Conservation (phyloP, 2,797 vertebrate genomes). For the Heterohyrax brucei region DNA sequence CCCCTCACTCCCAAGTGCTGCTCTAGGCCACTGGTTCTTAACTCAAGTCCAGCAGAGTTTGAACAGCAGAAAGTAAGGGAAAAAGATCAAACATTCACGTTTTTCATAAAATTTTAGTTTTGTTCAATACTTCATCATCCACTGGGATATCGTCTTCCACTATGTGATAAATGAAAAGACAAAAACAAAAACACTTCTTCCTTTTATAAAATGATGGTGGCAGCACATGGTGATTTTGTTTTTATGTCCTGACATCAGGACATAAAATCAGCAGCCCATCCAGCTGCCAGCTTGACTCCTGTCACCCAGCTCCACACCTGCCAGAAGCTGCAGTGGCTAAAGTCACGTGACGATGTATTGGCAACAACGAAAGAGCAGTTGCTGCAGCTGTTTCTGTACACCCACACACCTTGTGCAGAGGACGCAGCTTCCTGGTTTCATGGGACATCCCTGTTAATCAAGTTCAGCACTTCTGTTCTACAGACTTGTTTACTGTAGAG, state of each 20-base stretch:
- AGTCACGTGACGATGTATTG: not conserved
- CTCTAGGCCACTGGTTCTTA: not conserved
- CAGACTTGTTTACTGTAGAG: not conserved
- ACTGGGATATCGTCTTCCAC: not conserved
- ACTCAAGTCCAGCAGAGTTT: not conserved
- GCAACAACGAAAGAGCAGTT: not conserved
- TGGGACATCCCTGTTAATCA: not conserved
- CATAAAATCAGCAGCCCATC: not conserved
- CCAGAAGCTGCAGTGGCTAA: not conserved
- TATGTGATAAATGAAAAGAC: not conserved
- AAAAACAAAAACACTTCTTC: not conserved
- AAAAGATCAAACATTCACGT: not conserved
- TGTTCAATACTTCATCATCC: not conserved
- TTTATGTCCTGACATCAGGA: not conserved
- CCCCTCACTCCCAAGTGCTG: not conserved
- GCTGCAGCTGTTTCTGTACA: not conserved
- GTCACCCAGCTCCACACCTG: not conserved
- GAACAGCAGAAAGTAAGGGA: not conserved
- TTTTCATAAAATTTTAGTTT: conserved; percentile 31
- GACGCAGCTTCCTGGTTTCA: not conserved
- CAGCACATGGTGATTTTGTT: not conserved
- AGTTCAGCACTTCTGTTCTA: not conserved
- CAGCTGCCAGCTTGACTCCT: not conserved
- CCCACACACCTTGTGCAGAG: not conserved
- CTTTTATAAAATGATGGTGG: conserved; percentile 22